These are phyloP conservation scores for Chrosomus eos DNA, from an alignment of 2,797 vertebrate genomes.

Conservation along the genomic window DNA sequence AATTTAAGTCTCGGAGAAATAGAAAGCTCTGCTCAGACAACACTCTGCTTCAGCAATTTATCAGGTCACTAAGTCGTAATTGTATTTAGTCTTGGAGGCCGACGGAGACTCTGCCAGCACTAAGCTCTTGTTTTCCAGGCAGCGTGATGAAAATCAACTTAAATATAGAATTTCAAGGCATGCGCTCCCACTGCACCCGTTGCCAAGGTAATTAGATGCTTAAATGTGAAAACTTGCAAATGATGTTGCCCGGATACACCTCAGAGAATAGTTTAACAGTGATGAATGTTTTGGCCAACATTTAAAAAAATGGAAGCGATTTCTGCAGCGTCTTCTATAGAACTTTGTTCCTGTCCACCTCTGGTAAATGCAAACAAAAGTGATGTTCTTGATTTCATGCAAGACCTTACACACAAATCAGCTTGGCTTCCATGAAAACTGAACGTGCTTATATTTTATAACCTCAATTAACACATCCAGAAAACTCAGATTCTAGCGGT, in stretches of 20 bases:
- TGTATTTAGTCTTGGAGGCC: slow-evolving; percentile 51
- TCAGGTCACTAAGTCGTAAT: slow-evolving; percentile 53
- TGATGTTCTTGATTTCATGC: no score
- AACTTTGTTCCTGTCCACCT: no score
- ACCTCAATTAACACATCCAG: no score
- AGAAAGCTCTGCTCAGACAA: slow-evolving; percentile 39
- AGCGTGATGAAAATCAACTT: slow-evolving; percentile 42
- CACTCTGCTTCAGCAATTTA: slow-evolving; percentile 47
- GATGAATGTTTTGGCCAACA: slow-evolving; percentile 50
- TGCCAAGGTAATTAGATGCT: slow-evolving; percentile 52
- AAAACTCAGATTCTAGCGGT: no score
- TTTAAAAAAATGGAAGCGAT: slow-evolving; percentile 16
- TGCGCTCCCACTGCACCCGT: slow-evolving; percentile 8
- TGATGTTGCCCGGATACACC: slow-evolving; percentile 52
- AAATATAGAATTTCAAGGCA: slow-evolving; percentile 43
- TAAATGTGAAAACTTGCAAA: slow-evolving; percentile 48
- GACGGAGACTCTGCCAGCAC: slow-evolving; percentile 33
- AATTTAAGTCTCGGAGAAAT: slow-evolving; percentile 30
- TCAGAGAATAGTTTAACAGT: slow-evolving; percentile 47
- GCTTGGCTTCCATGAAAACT: no score
- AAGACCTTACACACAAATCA: no score
- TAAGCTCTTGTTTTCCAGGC: slow-evolving; percentile 50
- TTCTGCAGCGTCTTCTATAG: slow-evolving; percentile 29
- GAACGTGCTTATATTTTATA: no score
- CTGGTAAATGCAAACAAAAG: no score